phyloP scores from a whole-genome alignment of 2,797 vertebrate species.

The Silurus aristotelis region DNA sequence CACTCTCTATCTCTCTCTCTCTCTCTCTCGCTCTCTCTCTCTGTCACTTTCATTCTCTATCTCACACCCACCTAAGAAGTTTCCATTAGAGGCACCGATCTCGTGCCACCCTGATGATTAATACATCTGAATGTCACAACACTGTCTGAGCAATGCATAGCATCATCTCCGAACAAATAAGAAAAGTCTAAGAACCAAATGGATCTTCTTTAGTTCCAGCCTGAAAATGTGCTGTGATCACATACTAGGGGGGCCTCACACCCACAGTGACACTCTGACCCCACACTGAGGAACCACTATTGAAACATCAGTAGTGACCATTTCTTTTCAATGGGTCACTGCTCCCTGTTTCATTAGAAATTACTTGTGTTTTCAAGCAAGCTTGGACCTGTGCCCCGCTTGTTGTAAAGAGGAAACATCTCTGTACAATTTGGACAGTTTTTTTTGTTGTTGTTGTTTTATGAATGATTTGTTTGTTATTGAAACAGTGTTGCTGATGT shows the following conservation, averaged over 20 bases:
- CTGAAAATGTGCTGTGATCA: neutral
- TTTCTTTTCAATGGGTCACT: neutral
- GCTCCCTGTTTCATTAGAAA: neutral
- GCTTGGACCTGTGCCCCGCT: neutral
- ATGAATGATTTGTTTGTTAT: no score
- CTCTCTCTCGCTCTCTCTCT: neutral
- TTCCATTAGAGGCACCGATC: neutral
- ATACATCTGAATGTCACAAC: neutral
- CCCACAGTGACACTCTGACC: neutral
- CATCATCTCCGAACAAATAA: neutral
- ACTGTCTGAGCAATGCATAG: neutral
- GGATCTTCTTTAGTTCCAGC: neutral
- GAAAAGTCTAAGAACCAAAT: neutral
- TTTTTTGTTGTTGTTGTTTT: no score
- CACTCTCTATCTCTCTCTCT: neutral
- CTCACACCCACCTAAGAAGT: neutral
- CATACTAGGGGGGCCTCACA: neutral
- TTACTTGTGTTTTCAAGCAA: neutral
- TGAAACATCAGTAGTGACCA: neutral
- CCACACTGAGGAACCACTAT: neutral
- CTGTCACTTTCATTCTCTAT: neutral
- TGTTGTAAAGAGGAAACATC: neutral
- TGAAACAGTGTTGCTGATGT: no score
- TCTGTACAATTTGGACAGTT: neutral
- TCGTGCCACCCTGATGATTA: neutral